Base-by-base conservation (phyloP, 2,113 vertebrate species). In the Chroicocephalus ridibundus region DNA sequence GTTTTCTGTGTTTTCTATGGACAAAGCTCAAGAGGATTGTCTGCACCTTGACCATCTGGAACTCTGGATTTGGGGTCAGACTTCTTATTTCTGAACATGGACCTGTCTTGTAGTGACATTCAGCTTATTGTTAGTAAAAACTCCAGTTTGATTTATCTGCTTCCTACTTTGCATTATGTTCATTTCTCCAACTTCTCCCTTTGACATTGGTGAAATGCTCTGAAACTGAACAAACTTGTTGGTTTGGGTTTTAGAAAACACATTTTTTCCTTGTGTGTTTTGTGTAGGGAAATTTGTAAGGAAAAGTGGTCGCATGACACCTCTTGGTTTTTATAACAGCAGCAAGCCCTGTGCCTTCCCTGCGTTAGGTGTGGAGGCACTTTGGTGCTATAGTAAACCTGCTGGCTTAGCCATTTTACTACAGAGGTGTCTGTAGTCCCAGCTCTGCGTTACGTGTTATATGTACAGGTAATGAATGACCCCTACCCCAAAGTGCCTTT, bases 181-280 rank as follows among this genome's bases (percentile, higher is more conserved):
- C 0, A 49, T 93, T 92, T 93, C 88, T 94, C 79, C 69, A 78
- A 10, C 74, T 92, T 94, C 61, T 51, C 74, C 47, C 24, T 91
- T 81, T 96, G 87, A 68, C 91, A 92, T 79, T 64, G 95, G 60
- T 19, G 46, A 95, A 76, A 90, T 58, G 25, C 32, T 71, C 55
- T 92, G 91, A 94, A 96, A 81, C 71, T 13, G 82, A 82, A 85
- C 76, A 69, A 88, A 81, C 49, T 31, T 79, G 40, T 68, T 93
- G 52, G 36, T 81, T 69, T 79, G 77, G 68, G 75, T 47, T 94
- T 96, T 40, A 78, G 89, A 75, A 42, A 66, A 5, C 26, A 6
- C 25, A 2, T 51, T 51, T 52, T 36, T 57, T 49, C 24, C 15
- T 49, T 51, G 29, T 29, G 16, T 58, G 25, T 64, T 82, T 72